phyloP scores from a whole-genome alignment of 2,888 invertebrate species.

The Teleiodes luculella region DNA sequence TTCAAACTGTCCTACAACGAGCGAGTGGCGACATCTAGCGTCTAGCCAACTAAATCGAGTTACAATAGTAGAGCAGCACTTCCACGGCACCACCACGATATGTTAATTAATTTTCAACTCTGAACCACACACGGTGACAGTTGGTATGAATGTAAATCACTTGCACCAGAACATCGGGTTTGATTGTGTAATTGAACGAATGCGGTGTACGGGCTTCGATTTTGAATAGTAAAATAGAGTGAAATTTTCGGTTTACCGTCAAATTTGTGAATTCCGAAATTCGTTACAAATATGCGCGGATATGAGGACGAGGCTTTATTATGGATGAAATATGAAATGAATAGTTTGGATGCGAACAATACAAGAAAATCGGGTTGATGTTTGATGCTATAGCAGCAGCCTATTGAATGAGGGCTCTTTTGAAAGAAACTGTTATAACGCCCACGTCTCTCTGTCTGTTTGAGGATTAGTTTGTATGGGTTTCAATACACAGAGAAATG shows the following conservation, averaged over 20 bases:
- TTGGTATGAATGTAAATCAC: conserved; percentile 40
- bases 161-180: conserved; percentile 9
- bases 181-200: conserved; percentile 14
- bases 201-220: conserved; percentile 8
- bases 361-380: too few relatives aligned
- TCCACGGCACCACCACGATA: conserved; percentile 17
- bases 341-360: too few relatives aligned
- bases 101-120: conserved; percentile 40
- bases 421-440: too few relatives aligned
- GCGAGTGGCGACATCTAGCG: conserved; percentile 1
- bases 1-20: conserved; percentile 2
- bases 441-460: too few relatives aligned
- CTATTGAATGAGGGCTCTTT: too few relatives aligned
- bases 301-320: too few relatives aligned
- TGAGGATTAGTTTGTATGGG: too few relatives aligned
- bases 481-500: too few relatives aligned
- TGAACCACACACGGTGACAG: conserved; percentile 24
- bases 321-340: too few relatives aligned
- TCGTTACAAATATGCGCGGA: too few relatives aligned
- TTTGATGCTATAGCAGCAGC: too few relatives aligned
- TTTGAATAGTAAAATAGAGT: neutral
- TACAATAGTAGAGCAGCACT: conserved; percentile 21
- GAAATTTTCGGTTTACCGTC: neutral
- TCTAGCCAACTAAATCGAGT: conserved; percentile 13
- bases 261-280: neutral